Percentiles rank a stretch among this genome's conserved stretches.
These are phyloP conservation scores for Trissolcus basalis DNA, from an alignment of 1,140 invertebrate genomes.

Conservation along the genomic window DNA sequence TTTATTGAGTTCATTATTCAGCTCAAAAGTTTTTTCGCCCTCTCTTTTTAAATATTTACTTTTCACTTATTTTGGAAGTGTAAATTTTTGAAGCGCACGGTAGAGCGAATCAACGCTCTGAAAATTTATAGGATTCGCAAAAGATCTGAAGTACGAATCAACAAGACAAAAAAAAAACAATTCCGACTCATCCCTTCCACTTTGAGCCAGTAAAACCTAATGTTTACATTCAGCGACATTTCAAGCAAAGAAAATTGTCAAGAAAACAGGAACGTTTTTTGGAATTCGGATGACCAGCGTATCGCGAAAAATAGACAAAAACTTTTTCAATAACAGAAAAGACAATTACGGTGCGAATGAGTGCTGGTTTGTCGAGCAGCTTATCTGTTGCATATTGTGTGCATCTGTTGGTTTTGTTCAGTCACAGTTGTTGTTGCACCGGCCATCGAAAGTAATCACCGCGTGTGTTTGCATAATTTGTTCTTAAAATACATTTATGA, in stretches of 20 bases:
- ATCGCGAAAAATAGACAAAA: too few species aligned
- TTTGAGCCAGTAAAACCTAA: too few species aligned
- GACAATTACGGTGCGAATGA: slow-evolving; percentile 23
- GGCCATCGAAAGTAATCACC: slow-evolving; percentile 17
- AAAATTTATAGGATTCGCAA: neutral
- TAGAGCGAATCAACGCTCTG: neutral
- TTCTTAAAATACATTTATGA: too few species aligned
- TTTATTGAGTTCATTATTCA: slow-evolving; percentile 4
- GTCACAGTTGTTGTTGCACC: slow-evolving; percentile 12
- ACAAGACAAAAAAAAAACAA: too few species aligned
- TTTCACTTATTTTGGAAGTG: slow-evolving; percentile 7
- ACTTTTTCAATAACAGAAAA: slow-evolving; percentile 28
- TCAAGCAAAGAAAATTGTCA: too few species aligned
- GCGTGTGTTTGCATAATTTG: too few species aligned
- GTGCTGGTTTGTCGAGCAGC: slow-evolving; percentile 26
- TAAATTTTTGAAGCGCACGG: neutral
- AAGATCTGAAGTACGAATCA: too few species aligned
- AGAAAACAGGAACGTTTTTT: too few species aligned
- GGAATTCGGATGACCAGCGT: too few species aligned
- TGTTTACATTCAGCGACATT: too few species aligned
- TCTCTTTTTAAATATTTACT: neutral
- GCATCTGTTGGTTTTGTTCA: slow-evolving; percentile 28
- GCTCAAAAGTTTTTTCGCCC: slow-evolving; percentile 1
- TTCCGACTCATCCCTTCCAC: too few species aligned
- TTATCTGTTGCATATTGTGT: slow-evolving; percentile 44